phyloP scores from a whole-genome alignment of 2,113 vertebrate genomes.

The Lucifuga dentata region DNA sequence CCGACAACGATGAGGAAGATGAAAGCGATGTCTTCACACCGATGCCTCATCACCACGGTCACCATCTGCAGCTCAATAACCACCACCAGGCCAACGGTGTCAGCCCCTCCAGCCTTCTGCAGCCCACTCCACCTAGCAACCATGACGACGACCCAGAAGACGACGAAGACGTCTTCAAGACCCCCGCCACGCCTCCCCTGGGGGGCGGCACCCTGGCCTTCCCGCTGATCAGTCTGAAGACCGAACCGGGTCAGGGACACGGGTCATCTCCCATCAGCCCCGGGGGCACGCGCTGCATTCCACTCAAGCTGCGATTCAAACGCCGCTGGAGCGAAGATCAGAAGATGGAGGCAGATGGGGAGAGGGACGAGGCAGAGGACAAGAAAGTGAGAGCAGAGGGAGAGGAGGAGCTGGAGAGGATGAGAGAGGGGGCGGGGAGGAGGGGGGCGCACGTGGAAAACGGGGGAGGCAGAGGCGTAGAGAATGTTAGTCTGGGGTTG shows the following conservation, averaged over 20 bases:
- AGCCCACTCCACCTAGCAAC: slow-evolving; percentile 5
- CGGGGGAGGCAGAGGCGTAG: slow-evolving; percentile 35
- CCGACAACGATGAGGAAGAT: slow-evolving; percentile 36
- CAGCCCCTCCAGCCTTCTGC: slow-evolving; percentile 10
- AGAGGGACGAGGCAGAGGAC: slow-evolving; percentile 82
- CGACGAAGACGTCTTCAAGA: slow-evolving; percentile 92
- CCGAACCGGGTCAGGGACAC: slow-evolving; percentile 68
- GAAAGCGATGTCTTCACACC: slow-evolving; percentile 68
- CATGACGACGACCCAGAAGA: slow-evolving; percentile 71
- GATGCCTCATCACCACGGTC: slow-evolving; percentile 24
- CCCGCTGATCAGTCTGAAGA: slow-evolving; percentile 68
- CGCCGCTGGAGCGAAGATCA: slow-evolving; percentile 94
- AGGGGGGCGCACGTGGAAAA: slow-evolving; percentile 50
- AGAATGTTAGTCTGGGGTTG: slow-evolving; percentile 57
- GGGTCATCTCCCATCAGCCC: slow-evolving; percentile 72
- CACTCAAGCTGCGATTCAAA: slow-evolving; percentile 92
- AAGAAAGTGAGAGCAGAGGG: slow-evolving; percentile 87
- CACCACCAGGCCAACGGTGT: slow-evolving; percentile 49
- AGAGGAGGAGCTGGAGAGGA: slow-evolving; percentile 61
- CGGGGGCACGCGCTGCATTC: slow-evolving; percentile 85
- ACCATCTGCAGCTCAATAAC: slow-evolving; percentile 30
- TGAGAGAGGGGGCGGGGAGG: slow-evolving; percentile 35
- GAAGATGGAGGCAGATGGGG: slow-evolving; percentile 87
- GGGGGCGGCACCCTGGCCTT: slow-evolving; percentile 29
- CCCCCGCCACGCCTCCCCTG: slow-evolving; percentile 80